A percentile compares a stretch with the other conserved stretches of the same genome.
phyloP scores from a whole-genome alignment of 2,888 invertebrate genomes.

The Dryococelus australis region DNA sequence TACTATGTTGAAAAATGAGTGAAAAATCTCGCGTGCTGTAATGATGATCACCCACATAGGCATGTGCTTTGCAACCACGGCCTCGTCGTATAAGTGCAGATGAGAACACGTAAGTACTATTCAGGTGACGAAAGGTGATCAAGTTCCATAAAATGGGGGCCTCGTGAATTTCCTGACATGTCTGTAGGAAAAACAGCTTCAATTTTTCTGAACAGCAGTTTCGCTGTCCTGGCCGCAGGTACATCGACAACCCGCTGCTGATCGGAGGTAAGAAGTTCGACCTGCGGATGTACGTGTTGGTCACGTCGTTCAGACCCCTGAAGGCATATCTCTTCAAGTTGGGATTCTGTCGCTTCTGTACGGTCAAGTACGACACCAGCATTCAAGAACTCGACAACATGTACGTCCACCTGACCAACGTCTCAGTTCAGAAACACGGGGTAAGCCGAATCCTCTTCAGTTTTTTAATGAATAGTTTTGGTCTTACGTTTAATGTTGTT shows the following conservation, averaged over 20 bases:
- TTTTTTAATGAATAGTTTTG: not conserved
- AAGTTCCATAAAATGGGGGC: too few relatives aligned
- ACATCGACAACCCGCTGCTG: constrained; percentile 92
- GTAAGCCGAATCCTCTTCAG: constrained; percentile 59
- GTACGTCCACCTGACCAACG: constrained; percentile 95
- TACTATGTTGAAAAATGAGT: too few relatives aligned
- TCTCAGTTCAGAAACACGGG: constrained; percentile 97
- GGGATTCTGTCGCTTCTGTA: constrained; percentile 96
- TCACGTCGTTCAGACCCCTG: constrained; percentile 91
- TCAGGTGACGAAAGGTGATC: too few relatives aligned
- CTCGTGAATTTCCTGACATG: too few relatives aligned
- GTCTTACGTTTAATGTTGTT: too few relatives aligned
- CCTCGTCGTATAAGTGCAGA: too few relatives aligned
- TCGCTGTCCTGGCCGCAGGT: constrained; percentile 59
- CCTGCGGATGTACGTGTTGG: constrained; percentile 88
- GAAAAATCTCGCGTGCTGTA: too few relatives aligned
- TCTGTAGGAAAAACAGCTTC: too few relatives aligned
- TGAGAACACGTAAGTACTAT: too few relatives aligned
- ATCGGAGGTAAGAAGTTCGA: constrained; percentile 98
- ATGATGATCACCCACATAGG: too few relatives aligned
- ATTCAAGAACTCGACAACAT: constrained; percentile 88
- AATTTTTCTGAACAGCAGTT: too few relatives aligned
- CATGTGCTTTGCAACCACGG: too few relatives aligned
- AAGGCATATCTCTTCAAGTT: constrained; percentile 92
- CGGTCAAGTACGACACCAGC: constrained; percentile 92